Evolutionary conservation across 1,140 invertebrate species (phyloP), one percentile per base, ranked within the genome.

Genomic region (Wiebesia pumilae): DNA sequence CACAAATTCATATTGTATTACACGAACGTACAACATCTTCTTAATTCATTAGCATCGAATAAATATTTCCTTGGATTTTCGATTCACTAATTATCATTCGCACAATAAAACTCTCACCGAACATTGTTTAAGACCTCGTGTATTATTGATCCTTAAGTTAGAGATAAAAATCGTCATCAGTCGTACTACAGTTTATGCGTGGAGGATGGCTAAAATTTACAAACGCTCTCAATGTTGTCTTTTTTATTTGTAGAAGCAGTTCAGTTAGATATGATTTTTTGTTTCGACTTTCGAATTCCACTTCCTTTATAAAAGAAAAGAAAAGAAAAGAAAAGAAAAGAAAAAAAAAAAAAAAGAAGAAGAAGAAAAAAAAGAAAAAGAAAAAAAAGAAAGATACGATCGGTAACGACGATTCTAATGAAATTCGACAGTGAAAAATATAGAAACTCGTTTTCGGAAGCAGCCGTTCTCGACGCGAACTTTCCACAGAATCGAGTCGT

Each of bases 391-490:
- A 33, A 9, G 71, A 43, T 43, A 43, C 7, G 12, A 40, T 71
- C 7, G 10, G 40, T 35, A 43, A 43, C 43, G 43, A 43, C 21
- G 16, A 75, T 24, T 75, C 38, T 75, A 75, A 75, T n/a, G 38
- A 75, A n/a, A 75, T 75, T 75, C 33, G 27, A 35, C 6, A n/a
- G 71, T 75, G 71, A 75, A 40, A 75, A 75, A 75, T 75, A 75
- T 43, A 43, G 38, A 75, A 75, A 75, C 71, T 38, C 71, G 71
- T 75, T 73, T 73, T 73, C 35, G 69, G 69, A 24, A 0, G 2
- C 14, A 0, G 1, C 67, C 7, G 30, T n/a, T 38, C 30, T 43
- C 38, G 14, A 43, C 38, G 71, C 38, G 71, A 75, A 75, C 71
- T 75, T 75, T 75, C 71, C 38, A 75, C 24, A 43, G 16, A 38